A percentile compares a stretch with the other conserved stretches of the same genome.
phyloP scores from a whole-genome alignment of 1,140 invertebrate genomes.

The Goniozus legneri region DNA sequence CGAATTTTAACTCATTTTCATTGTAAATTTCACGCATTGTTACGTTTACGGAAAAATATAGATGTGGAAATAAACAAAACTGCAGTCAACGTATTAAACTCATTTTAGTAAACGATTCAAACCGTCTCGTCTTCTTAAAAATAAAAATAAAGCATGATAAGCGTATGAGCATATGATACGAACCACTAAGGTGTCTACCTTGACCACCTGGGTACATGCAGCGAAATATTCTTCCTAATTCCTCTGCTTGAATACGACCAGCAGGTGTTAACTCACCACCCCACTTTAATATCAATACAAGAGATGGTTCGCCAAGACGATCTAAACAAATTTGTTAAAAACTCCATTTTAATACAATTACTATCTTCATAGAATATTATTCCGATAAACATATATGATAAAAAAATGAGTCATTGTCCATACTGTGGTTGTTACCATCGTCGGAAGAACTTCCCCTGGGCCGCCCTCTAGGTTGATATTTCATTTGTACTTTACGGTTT shows the following conservation, averaged over 20 bases:
- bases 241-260: conserved; percentile 94
- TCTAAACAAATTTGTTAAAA: conserved; percentile 56
- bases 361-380: not conserved
- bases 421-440: conserved; percentile 72
- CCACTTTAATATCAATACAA: conserved; percentile 98
- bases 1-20: too few species aligned
- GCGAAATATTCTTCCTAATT: conserved; percentile 94
- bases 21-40: too few species aligned
- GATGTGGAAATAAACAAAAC: not conserved
- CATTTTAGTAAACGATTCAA: conserved; percentile 14
- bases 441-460: conserved; percentile 91
- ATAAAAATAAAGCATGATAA: conserved; percentile 40
- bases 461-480: conserved; percentile 94
- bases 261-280: conserved; percentile 98
- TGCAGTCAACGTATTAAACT: conserved; percentile 17
- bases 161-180: conserved; percentile 56
- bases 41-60: not conserved
- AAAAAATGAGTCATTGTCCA: conserved; percentile 22
- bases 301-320: conserved; percentile 77
- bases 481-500: conserved; percentile 99
- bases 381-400: not conserved
- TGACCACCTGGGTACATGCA: conserved; percentile 96
- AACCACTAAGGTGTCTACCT: conserved; percentile 74
- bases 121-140: too few species aligned
- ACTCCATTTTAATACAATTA: not conserved